Conservation (phyloP, 2,113 vertebrate genomes). For the Columbina picui region DNA sequence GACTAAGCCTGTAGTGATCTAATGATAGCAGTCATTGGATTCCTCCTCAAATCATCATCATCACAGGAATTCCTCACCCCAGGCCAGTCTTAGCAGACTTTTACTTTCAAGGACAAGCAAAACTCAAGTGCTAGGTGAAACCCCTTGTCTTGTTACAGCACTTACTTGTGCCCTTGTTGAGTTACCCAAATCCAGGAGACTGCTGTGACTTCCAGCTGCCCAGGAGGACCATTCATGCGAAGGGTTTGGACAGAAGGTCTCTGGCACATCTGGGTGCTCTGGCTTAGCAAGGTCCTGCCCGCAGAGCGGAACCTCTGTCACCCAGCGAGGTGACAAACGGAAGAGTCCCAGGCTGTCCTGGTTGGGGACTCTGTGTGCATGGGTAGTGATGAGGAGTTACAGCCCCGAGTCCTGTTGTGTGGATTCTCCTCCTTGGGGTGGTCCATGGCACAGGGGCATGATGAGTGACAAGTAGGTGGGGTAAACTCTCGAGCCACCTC, state of each 20-base stretch:
- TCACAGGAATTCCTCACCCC: not conserved
- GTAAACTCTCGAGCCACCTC: not conserved
- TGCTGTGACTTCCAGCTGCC: not conserved
- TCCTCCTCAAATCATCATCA: not conserved
- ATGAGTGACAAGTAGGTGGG: not conserved
- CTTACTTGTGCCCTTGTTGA: not conserved
- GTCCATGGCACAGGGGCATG: not conserved
- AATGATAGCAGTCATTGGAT: not conserved
- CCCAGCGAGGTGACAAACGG: not conserved
- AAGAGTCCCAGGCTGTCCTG: not conserved
- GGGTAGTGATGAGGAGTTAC: not conserved
- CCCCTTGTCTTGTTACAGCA: accelerated
- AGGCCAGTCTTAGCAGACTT: not conserved
- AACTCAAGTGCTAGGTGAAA: not conserved
- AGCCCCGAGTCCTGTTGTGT: not conserved
- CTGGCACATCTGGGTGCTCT: not conserved
- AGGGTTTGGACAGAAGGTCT: not conserved
- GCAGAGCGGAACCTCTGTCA: accelerated
- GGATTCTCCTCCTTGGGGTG: accelerated
- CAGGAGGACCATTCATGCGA: not conserved
- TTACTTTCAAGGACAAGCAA: not conserved
- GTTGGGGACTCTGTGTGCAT: not conserved
- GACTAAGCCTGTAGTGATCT: not conserved
- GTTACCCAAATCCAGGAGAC: not conserved
- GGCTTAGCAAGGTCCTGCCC: not conserved